Evolutionary conservation across 1,140 invertebrate genomes (phyloP).

Genomic region (Odontomachus brunneus): DNA sequence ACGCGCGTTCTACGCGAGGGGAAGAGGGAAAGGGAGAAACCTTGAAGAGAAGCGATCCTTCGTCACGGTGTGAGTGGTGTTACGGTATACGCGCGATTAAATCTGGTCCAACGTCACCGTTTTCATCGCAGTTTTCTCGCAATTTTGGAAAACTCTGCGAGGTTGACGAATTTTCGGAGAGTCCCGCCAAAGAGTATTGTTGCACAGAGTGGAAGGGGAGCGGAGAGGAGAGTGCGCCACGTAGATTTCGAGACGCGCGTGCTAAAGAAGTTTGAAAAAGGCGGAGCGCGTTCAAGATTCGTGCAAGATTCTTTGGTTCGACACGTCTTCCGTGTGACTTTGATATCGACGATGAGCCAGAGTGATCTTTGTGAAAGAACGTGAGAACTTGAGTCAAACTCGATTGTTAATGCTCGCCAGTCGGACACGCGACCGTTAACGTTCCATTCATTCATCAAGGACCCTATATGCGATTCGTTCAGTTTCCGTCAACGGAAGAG

Average conservation of each 20-base stretch:
- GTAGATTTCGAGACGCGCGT: constrained; percentile 7
- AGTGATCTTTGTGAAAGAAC: constrained; percentile 23
- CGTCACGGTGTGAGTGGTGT: constrained; percentile 50
- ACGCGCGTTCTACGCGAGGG: constrained; percentile 43
- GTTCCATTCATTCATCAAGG: not conserved
- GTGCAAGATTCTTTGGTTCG: not conserved
- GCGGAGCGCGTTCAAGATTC: not conserved
- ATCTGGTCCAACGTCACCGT: constrained; percentile 27
- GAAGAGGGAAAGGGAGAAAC: constrained; percentile 33
- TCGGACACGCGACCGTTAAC: not conserved
- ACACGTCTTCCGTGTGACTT: not conserved
- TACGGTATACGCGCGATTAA: constrained; percentile 24
- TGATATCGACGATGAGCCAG: not conserved
- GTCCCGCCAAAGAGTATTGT: not conserved
- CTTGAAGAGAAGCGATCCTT: constrained; percentile 1
- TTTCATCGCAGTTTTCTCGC: constrained; percentile 9
- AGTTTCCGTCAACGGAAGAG: constrained; percentile 15
- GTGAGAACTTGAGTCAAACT: not conserved
- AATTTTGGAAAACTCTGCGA: constrained; percentile 7
- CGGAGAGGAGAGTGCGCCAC: constrained; percentile 14
- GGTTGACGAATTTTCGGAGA: not conserved
- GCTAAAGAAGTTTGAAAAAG: constrained; percentile 4
- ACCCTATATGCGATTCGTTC: constrained; percentile 7
- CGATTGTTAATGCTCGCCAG: too few relatives aligned
- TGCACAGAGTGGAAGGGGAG: not conserved